A percentile compares a stretch with the other conserved stretches of the same genome.
Evolutionary conservation across 2,888 invertebrate genomes (phyloP).

Genomic region (Andrena marginata): DNA sequence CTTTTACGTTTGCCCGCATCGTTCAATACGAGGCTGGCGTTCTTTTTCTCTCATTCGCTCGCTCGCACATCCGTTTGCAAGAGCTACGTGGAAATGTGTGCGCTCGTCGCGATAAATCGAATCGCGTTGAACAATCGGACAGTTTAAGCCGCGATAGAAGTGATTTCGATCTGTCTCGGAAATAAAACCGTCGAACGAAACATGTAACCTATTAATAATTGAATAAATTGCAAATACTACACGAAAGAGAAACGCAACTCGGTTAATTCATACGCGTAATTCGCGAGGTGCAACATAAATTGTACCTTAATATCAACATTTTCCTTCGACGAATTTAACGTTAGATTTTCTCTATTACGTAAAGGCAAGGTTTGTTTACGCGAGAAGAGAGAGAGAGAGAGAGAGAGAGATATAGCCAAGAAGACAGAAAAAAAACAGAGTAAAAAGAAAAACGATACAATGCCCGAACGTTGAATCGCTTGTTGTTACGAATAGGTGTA

Average conservation of each 20-base stretch:
- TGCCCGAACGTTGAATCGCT: background rate
- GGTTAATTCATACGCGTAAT: background rate
- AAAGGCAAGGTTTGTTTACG: background rate
- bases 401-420: background rate
- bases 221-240: background rate
- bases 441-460: constrained; percentile 13
- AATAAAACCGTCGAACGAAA: background rate
- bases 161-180: background rate
- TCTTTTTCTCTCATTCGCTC: background rate
- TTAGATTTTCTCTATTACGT: background rate
- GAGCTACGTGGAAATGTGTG: background rate
- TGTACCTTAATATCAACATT: background rate
- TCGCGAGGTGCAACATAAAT: background rate
- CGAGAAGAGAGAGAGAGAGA: constrained; percentile 13
- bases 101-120: background rate
- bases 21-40: background rate
- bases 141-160: background rate
- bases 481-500: constrained; percentile 17
- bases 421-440: constrained; percentile 2
- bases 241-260: background rate
- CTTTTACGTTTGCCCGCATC: constrained; percentile 8
- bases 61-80: background rate
- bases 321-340: background rate
- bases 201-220: background rate
- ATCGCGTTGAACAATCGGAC: background rate